phyloP scores from a whole-genome alignment of 64 coral and sea anemone genomes.

The Dendrophyllia cribrosa region DNA sequence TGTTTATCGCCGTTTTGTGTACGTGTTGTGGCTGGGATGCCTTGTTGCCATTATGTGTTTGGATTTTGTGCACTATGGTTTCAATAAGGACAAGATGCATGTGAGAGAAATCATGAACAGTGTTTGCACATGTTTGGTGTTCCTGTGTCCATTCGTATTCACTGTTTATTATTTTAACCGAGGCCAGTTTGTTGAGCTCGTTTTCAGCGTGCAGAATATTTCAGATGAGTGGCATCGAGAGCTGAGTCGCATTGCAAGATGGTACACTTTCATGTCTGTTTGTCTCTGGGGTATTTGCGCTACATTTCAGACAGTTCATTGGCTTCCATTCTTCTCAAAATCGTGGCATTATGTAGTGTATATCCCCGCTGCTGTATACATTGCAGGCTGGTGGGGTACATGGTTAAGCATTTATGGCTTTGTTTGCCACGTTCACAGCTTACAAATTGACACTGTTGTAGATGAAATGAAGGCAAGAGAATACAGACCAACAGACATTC shows the following conservation, averaged over 20 bases:
- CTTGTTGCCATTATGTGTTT: slow-evolving; percentile 59
- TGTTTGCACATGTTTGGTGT: slow-evolving; percentile 56
- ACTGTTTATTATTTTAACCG: slow-evolving; percentile 66
- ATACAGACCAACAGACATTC: slow-evolving; percentile 13
- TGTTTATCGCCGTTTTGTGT: slow-evolving; percentile 40
- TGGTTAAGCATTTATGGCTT: slow-evolving; percentile 82
- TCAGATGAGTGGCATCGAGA: slow-evolving; percentile 28
- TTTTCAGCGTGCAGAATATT: slow-evolving; percentile 58
- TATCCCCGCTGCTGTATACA: slow-evolving; percentile 29
- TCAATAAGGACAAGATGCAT: slow-evolving; percentile 29
- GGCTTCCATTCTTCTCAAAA: not conserved
- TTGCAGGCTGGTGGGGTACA: slow-evolving; percentile 64
- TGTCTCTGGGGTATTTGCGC: slow-evolving; percentile 14
- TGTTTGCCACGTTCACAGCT: slow-evolving; percentile 76
- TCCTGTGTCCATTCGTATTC: slow-evolving; percentile 73
- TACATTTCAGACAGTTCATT: too few relatives aligned
- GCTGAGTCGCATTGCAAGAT: slow-evolving; percentile 16
- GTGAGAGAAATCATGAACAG: slow-evolving; percentile 65
- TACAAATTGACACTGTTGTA: slow-evolving; percentile 67
- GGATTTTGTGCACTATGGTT: slow-evolving; percentile 80
- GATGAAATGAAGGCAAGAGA: slow-evolving; percentile 58
- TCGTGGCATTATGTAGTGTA: slow-evolving; percentile 72
- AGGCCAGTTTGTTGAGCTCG: slow-evolving; percentile 68
- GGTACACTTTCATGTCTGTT: slow-evolving; percentile 58
- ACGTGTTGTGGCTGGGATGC: slow-evolving; percentile 40